Evolutionary conservation across 2,888 invertebrate genomes (phyloP).

Genomic region (Micropterix aruncella): DNA sequence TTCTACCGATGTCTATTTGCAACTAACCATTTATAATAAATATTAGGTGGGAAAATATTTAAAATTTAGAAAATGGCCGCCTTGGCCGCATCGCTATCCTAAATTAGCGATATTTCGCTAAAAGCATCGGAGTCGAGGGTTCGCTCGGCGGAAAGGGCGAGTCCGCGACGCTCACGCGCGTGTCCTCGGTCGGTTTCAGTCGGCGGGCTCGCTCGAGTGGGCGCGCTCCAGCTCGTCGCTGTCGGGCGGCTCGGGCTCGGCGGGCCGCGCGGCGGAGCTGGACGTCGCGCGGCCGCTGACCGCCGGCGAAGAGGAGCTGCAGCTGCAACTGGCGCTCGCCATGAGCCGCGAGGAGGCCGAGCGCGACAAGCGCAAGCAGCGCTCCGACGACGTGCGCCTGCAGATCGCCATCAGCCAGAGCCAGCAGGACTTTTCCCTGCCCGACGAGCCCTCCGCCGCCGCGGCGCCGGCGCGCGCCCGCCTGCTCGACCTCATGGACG

Average conservation of each 20-base stretch:
- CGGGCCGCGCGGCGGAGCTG: slow-evolving; percentile 44
- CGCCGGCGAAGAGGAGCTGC: slow-evolving; percentile 95
- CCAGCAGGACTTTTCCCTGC: slow-evolving; percentile 66
- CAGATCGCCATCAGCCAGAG: slow-evolving; percentile 93
- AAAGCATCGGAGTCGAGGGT: slow-evolving; percentile 15
- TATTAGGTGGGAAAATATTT: neutral
- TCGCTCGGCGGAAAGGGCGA: slow-evolving; percentile 17
- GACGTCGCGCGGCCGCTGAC: slow-evolving; percentile 94
- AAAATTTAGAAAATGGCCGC: neutral
- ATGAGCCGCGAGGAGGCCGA: slow-evolving; percentile 99
- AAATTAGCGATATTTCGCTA: neutral
- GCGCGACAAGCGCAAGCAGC: slow-evolving; percentile 83
- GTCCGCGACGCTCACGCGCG: slow-evolving; percentile 16
- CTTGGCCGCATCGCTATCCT: neutral
- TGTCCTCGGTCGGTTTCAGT: no score
- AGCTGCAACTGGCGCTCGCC: slow-evolving; percentile 93
- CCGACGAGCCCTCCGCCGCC: slow-evolving; percentile 50
- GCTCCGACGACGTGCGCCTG: slow-evolving; percentile 91
- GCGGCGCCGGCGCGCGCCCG: slow-evolving; percentile 28
- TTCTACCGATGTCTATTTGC: neutral
- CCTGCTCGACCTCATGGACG: no score
- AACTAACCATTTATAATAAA: neutral
- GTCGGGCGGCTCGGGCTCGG: slow-evolving; percentile 10
- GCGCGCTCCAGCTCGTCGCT: neutral
- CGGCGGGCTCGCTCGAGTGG: neutral